These are phyloP conservation scores for Bradypus variegatus DNA, from an alignment of 2,797 vertebrate species.

Conservation along the genomic window DNA sequence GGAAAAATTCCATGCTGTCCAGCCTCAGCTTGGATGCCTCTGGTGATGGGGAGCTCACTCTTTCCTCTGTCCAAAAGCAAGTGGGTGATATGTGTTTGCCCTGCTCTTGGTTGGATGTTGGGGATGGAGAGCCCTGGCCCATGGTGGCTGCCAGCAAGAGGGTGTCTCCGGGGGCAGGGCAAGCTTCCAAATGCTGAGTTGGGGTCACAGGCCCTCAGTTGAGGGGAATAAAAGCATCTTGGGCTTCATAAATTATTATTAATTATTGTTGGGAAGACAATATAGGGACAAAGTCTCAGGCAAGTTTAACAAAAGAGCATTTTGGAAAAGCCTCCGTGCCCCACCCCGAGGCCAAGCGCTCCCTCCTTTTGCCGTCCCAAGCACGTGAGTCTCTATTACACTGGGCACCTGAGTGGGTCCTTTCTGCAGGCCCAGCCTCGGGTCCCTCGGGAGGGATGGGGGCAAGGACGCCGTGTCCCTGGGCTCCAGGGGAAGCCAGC, in stretches of 20 bases:
- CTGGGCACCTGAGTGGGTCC: not conserved
- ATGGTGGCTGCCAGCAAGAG: not conserved
- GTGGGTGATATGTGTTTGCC: not conserved
- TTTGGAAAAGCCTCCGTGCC: not conserved
- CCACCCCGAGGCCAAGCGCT: rapidly evolving
- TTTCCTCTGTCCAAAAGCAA: not conserved
- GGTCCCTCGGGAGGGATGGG: not conserved
- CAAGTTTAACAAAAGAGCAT: not conserved
- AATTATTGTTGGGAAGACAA: not conserved
- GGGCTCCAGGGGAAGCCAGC: not conserved
- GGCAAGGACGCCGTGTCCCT: not conserved
- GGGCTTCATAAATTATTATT: not conserved
- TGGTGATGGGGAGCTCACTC: not conserved
- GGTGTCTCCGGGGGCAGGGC: not conserved
- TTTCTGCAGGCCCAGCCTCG: not conserved
- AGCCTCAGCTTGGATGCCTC: not conserved
- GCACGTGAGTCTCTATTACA: not conserved
- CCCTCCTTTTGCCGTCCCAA: not conserved
- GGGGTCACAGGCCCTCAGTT: not conserved
- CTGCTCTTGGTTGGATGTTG: not conserved
- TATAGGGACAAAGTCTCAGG: not conserved
- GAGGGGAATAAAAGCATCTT: not conserved
- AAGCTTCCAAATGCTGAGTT: not conserved
- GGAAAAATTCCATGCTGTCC: not conserved
- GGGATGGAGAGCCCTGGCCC: no score